These are phyloP conservation scores for Porites lutea DNA, from an alignment of 64 coral and sea anemone genomes.

Conservation along the genomic window DNA sequence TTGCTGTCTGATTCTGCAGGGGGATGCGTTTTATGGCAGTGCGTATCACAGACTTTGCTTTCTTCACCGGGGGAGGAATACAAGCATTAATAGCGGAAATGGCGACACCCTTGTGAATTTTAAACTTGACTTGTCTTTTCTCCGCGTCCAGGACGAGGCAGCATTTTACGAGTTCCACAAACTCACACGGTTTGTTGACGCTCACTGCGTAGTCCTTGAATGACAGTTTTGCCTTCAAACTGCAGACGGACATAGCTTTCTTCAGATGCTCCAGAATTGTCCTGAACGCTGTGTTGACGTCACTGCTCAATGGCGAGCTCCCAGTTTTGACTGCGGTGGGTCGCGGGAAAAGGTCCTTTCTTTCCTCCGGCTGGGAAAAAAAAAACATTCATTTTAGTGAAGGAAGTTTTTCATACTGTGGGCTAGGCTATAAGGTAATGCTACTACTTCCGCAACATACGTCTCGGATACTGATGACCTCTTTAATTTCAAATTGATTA, in stretches of 20 bases:
- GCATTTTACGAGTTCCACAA: slow-evolving; percentile 6
- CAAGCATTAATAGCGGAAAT: neutral
- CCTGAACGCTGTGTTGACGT: neutral
- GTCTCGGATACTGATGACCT: too few species aligned
- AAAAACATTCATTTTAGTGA: too few species aligned
- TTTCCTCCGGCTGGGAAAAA: neutral
- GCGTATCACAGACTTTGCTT: neutral
- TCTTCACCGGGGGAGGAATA: neutral
- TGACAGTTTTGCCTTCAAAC: slow-evolving; percentile 16
- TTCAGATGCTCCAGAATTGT: neutral
- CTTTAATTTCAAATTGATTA: too few species aligned
- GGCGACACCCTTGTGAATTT: slow-evolving; percentile 11
- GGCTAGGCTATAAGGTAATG: too few species aligned
- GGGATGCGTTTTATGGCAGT: slow-evolving; percentile 2
- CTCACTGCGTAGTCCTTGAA: neutral
- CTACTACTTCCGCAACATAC: too few species aligned
- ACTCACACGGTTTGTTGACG: neutral
- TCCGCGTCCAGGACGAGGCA: slow-evolving; percentile 6
- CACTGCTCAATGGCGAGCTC: neutral
- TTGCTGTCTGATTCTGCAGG: neutral
- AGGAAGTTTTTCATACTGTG: too few species aligned
- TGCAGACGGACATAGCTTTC: neutral
- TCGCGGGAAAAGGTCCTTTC: neutral
- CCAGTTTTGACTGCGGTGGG: neutral
- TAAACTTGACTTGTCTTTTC: slow-evolving; percentile 13